Evolutionary conservation across 2,113 vertebrate species (phyloP).

Genomic region (Aleadryas rufinucha): DNA sequence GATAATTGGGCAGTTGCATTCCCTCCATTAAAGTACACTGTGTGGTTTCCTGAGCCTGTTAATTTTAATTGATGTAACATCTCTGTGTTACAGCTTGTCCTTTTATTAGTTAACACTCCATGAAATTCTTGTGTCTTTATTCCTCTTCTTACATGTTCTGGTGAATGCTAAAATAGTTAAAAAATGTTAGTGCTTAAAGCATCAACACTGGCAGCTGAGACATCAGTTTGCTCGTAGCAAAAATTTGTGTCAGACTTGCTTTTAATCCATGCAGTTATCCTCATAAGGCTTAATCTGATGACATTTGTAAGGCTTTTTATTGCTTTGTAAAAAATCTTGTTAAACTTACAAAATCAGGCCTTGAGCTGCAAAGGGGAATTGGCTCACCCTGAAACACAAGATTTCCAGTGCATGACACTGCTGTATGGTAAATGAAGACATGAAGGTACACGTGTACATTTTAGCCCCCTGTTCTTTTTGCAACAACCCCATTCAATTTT

Average conservation of each 20-base stretch:
- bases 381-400: background rate
- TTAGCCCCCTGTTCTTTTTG: background rate
- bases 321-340: background rate
- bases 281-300: background rate
- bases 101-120: background rate
- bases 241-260: background rate
- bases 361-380: background rate
- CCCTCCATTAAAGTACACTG: background rate
- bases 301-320: background rate
- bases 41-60: background rate
- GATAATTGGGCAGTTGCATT: background rate
- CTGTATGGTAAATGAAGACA: background rate
- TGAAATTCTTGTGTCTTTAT: background rate
- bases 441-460: background rate
- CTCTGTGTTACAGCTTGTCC: background rate
- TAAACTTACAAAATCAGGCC: background rate
- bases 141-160: background rate
- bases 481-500: background rate
- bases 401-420: background rate
- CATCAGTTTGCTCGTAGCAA: conserved; percentile 3
- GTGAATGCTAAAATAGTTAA: background rate
- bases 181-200: background rate
- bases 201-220: background rate
- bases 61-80: background rate
- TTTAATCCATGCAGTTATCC: background rate